phyloP scores from a whole-genome alignment of 2,888 invertebrate species.

The Phortica magna region DNA sequence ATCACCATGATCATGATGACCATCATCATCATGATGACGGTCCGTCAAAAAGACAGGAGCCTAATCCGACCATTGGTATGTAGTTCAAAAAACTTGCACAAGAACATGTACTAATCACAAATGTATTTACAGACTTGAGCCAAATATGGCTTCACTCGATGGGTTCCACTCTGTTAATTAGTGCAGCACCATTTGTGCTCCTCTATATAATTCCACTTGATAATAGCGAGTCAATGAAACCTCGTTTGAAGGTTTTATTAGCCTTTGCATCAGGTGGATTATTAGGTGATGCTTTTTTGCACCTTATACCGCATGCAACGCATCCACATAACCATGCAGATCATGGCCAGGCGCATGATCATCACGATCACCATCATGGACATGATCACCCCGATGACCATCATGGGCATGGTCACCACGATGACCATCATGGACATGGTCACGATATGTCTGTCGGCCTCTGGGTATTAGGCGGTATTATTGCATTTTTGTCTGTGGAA shows the following conservation, averaged over 20 bases:
- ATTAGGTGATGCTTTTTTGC: constrained; percentile 98
- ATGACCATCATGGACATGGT: constrained; percentile 81
- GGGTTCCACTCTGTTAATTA: constrained; percentile 94
- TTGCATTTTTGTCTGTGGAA: constrained; percentile 94
- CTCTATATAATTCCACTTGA: constrained; percentile 95
- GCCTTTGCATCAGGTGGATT: constrained; percentile 97
- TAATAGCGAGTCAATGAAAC: constrained; percentile 89
- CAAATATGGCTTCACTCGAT: constrained; percentile 88
- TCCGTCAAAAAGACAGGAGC: constrained; percentile 40
- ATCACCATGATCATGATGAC: constrained; percentile 43
- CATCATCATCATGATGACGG: constrained; percentile 61
- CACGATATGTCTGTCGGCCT: constrained; percentile 95
- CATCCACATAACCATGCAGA: constrained; percentile 79
- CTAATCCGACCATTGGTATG: constrained; percentile 62
- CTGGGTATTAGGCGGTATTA: constrained; percentile 95
- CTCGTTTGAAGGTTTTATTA: constrained; percentile 91
- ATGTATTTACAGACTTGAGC: constrained; percentile 61
- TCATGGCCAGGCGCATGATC: constrained; percentile 69
- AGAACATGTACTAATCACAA: too few relatives aligned
- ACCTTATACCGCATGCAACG: constrained; percentile 97
- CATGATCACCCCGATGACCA: constrained; percentile 77
- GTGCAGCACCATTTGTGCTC: constrained; percentile 95
- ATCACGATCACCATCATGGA: constrained; percentile 78
- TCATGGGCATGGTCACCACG: constrained; percentile 73
- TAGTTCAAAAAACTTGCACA: neutral